Evolutionary conservation across 2,888 invertebrate genomes (phyloP), one percentile per base, ranked within the genome.

Genomic region (Eilema griseolum): DNA sequence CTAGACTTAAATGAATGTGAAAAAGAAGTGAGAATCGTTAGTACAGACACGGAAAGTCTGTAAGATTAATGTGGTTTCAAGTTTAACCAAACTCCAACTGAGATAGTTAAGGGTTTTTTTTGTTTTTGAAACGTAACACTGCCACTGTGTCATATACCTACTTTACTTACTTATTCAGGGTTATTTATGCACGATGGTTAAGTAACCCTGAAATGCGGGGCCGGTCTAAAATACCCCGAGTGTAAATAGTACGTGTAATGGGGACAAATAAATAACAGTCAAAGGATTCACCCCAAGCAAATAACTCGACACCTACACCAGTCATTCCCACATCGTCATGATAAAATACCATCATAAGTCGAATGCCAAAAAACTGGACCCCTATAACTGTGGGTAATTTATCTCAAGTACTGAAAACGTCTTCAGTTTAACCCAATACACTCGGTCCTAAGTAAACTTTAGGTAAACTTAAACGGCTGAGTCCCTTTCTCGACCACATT

Each of bases 401-500:
- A 89, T 94, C 92, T 90, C 83, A 76, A 78, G 79, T 80, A 89
- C 88, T 89, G 91, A 90, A 91, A 93, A 92, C 91, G 92, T 94
- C 93, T 92, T 90, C 90, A 90, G 89, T 89, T 87, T 93, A 94
- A 95, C 95, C 94, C 93, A 93, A 94, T 95, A 94, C 89, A 92
- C 88, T 88, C 85, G 83, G 93, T 94, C 95, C 95, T 95, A 95
- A 95, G 94, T 93, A 95, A 95, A 95, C 94, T 93, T 91, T 92
- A 91, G 93, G 93, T 89, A 88, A 92, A 94, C 92, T 94, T 94
- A 93, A 95, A 91, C 92, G 89, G 85, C 88, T 77, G 77, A 90
- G 93, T 93, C 94, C 94, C 94, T 94, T 90, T 91, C 90, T 92
- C 91, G 92, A 93, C 94, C 95, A 91, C 95, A 94, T 92, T 95